Percentiles rank a stretch among this genome's conserved stretches.
Evolutionary conservation across 1,140 invertebrate genomes (phyloP).

Genomic region (Yoshiicerus persimilis): DNA sequence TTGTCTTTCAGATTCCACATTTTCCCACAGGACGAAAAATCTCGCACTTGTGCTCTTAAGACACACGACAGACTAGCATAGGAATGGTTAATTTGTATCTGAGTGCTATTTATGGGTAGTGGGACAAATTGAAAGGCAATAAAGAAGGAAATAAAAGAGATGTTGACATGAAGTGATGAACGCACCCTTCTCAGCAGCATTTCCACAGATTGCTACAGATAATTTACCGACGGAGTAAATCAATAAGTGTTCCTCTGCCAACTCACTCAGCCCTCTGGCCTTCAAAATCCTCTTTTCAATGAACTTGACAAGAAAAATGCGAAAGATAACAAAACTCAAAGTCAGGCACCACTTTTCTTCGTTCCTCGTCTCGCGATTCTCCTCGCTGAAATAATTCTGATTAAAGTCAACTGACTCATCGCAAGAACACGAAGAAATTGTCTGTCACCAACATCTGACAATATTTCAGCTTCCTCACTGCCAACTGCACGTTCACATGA

Average conservation of each 20-base stretch:
- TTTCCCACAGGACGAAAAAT: too few relatives aligned
- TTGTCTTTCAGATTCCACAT: too few relatives aligned
- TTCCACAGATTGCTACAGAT: not conserved
- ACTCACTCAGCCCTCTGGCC: not conserved
- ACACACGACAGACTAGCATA: too few relatives aligned
- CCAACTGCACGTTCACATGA: not conserved
- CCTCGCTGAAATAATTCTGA: not conserved
- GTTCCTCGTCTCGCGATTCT: not conserved
- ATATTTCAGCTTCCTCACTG: not conserved
- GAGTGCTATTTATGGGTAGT: too few relatives aligned
- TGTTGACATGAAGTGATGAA: not conserved
- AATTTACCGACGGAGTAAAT: not conserved
- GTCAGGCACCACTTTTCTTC: not conserved
- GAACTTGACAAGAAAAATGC: not conserved
- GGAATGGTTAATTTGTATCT: too few relatives aligned
- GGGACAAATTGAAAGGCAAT: too few relatives aligned
- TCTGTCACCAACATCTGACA: not conserved
- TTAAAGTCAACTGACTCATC: not conserved
- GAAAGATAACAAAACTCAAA: not conserved
- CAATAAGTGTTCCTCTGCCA: not conserved
- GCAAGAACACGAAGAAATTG: not conserved
- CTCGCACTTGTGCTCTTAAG: too few relatives aligned
- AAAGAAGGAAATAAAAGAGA: too few relatives aligned
- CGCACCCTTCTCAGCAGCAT: not conserved
- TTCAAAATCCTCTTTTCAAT: not conserved